These are phyloP conservation scores for Sinopyrophorus schimmeli DNA, from an alignment of 2,888 invertebrate species.

Conservation along the genomic window DNA sequence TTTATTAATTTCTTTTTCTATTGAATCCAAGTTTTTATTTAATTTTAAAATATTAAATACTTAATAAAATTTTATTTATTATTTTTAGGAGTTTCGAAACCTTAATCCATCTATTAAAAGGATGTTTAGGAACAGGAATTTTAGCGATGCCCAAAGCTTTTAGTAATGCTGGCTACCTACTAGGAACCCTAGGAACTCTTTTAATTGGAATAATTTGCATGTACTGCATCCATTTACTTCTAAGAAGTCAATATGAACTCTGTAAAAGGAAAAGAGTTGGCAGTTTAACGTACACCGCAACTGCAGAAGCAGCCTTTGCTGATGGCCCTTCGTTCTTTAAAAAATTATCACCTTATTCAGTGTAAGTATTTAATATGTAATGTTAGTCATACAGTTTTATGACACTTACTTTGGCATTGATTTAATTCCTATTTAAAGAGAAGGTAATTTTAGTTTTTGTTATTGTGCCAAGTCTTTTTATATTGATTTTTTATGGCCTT, in stretches of 20 bases:
- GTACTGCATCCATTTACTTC: slow-evolving; percentile 90
- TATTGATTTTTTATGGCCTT: no score
- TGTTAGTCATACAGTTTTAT: no score
- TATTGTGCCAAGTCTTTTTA: no score
- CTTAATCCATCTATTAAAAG: slow-evolving; percentile 83
- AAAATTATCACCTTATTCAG: slow-evolving; percentile 66
- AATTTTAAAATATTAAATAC: no score
- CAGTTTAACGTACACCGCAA: slow-evolving; percentile 76
- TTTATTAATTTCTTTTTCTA: neutral
- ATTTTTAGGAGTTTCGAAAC: slow-evolving; percentile 74
- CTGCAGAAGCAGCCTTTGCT: slow-evolving; percentile 74
- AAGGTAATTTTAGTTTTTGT: no score
- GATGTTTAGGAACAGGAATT: slow-evolving; percentile 89
- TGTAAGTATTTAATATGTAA: no score
- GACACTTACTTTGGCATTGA: no score
- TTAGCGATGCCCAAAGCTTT: slow-evolving; percentile 90
- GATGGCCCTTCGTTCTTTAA: slow-evolving; percentile 68
- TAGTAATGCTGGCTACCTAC: slow-evolving; percentile 76
- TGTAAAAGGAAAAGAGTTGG: slow-evolving; percentile 61
- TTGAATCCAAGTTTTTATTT: no score
- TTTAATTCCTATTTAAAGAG: no score
- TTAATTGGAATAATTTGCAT: slow-evolving; percentile 87
- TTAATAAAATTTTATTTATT: no score
- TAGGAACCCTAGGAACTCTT: slow-evolving; percentile 80
- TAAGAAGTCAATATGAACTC: slow-evolving; percentile 68